Evolutionary conservation across 2,113 vertebrate genomes (phyloP).

Genomic region (Dasyprocta punctata): DNA sequence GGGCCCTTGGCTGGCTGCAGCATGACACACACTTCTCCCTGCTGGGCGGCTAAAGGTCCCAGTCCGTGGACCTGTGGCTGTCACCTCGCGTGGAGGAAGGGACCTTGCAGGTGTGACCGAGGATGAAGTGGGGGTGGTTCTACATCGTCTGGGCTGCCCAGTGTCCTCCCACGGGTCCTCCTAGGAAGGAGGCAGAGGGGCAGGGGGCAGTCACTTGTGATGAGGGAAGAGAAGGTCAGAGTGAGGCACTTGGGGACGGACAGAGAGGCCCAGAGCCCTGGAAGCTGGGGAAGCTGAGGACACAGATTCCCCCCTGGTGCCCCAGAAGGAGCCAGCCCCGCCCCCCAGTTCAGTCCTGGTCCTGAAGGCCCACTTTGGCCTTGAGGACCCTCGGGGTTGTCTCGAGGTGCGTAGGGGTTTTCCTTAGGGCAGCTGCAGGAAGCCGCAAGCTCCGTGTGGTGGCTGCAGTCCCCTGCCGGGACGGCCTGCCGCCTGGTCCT

Average conservation of each 20-base stretch:
- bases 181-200: neutral
- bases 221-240: neutral
- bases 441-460: accelerated
- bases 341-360: neutral
- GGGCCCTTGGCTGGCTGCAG: accelerated
- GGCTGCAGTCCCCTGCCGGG: neutral
- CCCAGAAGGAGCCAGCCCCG: accelerated
- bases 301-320: neutral
- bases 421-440: neutral
- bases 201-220: accelerated
- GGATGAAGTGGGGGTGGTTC: neutral
- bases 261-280: neutral
- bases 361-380: accelerated
- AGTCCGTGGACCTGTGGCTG: neutral
- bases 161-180: neutral
- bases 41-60: neutral
- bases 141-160: neutral
- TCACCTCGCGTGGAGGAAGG: neutral
- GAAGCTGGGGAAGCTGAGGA: neutral
- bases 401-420: accelerated
- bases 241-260: neutral
- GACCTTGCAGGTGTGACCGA: neutral
- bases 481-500: neutral
- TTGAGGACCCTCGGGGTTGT: accelerated
- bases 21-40: neutral